A percentile compares a stretch with the other conserved stretches of the same genome.
Evolutionary conservation across 2,113 vertebrate species (phyloP).

Genomic region (Desmodus rotundus): DNA sequence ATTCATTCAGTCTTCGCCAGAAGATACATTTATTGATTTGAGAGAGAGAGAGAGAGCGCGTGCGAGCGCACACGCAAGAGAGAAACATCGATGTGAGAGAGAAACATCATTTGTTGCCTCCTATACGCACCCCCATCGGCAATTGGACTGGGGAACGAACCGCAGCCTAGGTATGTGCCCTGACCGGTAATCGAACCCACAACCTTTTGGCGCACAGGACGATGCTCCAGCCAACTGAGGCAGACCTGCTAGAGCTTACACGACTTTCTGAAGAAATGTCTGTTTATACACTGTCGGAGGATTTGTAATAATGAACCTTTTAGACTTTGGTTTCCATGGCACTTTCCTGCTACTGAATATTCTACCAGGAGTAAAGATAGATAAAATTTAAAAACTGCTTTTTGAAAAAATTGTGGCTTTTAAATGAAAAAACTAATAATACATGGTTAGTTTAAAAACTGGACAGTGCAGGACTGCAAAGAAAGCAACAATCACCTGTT

Average conservation of each 20-base stretch:
- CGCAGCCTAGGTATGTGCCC: too few relatives aligned
- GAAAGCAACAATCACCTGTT: conserved; percentile 17
- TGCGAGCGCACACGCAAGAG: too few relatives aligned
- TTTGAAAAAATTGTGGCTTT: conserved; percentile 8
- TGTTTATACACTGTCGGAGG: background rate
- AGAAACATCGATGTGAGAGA: too few relatives aligned
- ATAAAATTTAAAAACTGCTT: conserved; percentile 1
- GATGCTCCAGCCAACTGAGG: too few relatives aligned
- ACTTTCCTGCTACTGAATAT: background rate
- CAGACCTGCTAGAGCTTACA: background rate
- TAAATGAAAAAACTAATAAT: background rate
- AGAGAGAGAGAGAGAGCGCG: too few relatives aligned
- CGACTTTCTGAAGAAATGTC: background rate
- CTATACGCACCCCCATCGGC: too few relatives aligned
- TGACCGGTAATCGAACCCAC: too few relatives aligned
- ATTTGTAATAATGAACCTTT: conserved; percentile 9
- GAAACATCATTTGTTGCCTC: too few relatives aligned
- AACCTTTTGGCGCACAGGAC: too few relatives aligned
- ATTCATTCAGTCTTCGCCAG: too few relatives aligned
- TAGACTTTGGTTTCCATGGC: background rate
- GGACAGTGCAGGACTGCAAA: background rate
- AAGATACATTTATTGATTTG: too few relatives aligned
- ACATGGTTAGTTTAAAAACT: conserved; percentile 8
- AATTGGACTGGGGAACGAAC: too few relatives aligned
- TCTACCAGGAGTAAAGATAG: background rate